These are phyloP conservation scores for Malurus cyaneus DNA, from an alignment of 2,113 vertebrate genomes.

Conservation along the genomic window DNA sequence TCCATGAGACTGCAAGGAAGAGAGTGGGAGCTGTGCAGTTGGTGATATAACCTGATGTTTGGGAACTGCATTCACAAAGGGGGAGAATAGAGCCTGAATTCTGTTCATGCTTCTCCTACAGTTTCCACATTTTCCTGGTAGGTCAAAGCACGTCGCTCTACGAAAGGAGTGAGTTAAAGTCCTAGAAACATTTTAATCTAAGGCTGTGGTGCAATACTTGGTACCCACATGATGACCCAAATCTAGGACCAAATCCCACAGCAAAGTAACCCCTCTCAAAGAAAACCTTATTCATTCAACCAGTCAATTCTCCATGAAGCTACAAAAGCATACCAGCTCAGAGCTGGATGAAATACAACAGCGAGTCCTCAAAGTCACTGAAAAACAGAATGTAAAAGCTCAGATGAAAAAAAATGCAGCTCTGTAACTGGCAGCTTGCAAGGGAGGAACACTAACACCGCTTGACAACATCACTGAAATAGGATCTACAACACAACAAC, in stretches of 20 bases:
- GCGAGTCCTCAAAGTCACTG: neutral
- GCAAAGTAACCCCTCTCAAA: neutral
- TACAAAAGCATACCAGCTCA: neutral
- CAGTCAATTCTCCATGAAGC: neutral
- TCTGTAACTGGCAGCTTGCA: neutral
- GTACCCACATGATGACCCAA: constrained; percentile 1
- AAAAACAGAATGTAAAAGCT: neutral
- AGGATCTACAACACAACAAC: neutral
- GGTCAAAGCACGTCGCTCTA: neutral
- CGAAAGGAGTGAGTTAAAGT: neutral
- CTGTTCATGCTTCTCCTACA: neutral
- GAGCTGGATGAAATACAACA: neutral
- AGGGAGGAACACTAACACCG: neutral
- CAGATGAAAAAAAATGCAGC: neutral
- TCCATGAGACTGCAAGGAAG: neutral
- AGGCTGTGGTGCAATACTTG: neutral
- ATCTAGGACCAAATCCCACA: constrained; percentile 21
- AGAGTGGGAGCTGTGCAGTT: neutral
- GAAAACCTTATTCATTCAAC: neutral
- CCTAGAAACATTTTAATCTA: constrained; percentile 15
- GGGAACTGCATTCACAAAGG: neutral
- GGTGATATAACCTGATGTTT: neutral
- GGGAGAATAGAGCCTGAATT: neutral
- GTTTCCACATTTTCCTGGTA: neutral
- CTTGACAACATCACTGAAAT: neutral